These are phyloP conservation scores for Darevskia nairensis DNA, from an alignment of 2,797 vertebrate genomes.

Conservation along the genomic window DNA sequence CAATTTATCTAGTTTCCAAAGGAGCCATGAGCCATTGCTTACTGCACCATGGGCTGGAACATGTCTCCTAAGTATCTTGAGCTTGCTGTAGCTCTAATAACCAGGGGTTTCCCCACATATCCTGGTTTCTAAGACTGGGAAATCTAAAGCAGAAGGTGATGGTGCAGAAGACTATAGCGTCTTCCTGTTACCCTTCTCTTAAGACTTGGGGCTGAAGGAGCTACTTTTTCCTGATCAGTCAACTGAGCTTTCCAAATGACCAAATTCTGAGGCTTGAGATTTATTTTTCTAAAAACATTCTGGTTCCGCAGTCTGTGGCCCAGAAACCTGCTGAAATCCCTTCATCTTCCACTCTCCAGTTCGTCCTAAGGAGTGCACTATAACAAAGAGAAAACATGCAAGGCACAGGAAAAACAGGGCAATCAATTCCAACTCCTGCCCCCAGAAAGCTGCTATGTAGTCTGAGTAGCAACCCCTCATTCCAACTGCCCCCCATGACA, in stretches of 20 bases:
- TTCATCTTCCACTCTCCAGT: constrained; percentile 31
- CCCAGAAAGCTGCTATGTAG: not conserved
- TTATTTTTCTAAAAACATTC: not conserved
- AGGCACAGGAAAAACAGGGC: constrained; percentile 18
- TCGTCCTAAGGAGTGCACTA: constrained; percentile 40
- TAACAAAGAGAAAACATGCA: constrained; percentile 42
- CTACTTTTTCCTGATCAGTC: not conserved
- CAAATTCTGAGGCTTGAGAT: not conserved
- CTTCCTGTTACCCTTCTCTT: not conserved
- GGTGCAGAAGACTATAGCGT: not conserved
- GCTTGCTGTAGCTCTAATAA: not conserved
- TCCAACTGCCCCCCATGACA: too few relatives aligned
- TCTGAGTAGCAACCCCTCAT: not conserved
- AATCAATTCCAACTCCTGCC: not conserved
- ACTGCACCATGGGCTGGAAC: not conserved
- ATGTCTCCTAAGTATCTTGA: not conserved
- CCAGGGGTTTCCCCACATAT: not conserved
- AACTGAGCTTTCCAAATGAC: not conserved
- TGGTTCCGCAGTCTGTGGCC: constrained; percentile 26
- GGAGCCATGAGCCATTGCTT: not conserved
- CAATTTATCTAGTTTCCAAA: not conserved
- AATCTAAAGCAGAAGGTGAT: not conserved
- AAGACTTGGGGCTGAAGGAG: not conserved
- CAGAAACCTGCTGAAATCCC: constrained; percentile 26
- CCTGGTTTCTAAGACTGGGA: not conserved